Conservation (phyloP, 2,797 vertebrate species). For the Eulemur rubriventer region DNA sequence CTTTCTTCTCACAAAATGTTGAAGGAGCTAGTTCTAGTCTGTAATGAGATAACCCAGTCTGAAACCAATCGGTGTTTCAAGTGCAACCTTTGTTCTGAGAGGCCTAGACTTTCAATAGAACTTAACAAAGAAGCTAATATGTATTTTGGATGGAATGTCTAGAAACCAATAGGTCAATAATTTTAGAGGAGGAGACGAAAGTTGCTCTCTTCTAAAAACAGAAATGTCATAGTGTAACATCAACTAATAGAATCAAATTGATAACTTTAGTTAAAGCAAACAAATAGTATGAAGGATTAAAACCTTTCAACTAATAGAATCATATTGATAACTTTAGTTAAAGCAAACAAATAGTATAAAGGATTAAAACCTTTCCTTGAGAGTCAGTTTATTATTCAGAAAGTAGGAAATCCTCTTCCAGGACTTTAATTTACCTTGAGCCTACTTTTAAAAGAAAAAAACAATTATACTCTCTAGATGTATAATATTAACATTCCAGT, state of each 20-base stretch:
- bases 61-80: background rate
- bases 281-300: background rate
- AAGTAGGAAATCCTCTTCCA: background rate
- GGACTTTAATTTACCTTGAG: background rate
- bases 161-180: background rate
- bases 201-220: background rate
- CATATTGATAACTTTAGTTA: too few relatives aligned
- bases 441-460: background rate
- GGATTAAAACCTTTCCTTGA: background rate
- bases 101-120: background rate
- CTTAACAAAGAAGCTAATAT: background rate
- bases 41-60: background rate
- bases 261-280: background rate
- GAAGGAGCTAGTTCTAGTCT: background rate
- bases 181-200: background rate
- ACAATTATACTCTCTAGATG: background rate
- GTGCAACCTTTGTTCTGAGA: background rate
- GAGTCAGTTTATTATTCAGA: background rate
- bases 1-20: conserved; percentile 4
- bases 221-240: background rate
- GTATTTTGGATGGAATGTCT: background rate
- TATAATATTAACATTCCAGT: background rate
- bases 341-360: too few relatives aligned
- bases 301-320: background rate
- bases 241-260: background rate